Evolutionary conservation across 2,113 vertebrate species (phyloP), one percentile per base, ranked within the genome.

Genomic region (Psettodes erumei): DNA sequence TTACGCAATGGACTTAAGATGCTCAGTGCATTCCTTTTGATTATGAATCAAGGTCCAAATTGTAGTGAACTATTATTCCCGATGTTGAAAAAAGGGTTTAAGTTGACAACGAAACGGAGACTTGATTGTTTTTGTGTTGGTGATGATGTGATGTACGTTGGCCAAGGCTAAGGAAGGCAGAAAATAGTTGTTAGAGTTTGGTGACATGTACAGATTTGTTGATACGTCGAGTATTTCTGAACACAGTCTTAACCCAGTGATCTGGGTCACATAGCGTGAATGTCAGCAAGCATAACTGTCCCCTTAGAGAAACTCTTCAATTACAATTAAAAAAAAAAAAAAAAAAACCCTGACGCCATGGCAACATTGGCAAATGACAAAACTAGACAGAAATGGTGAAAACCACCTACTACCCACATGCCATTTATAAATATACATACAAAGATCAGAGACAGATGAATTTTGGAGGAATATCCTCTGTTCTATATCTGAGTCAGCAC

Each of bases 1-100:
- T 88, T 79, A 75, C 19, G 3, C 68, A 83, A 90, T n/a, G 3
- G 59, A 62, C 27, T 79, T 79, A 54, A 61, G 11, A 61, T 56
- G 7, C 51, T 16, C 12, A n/a, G 64, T 15, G 27, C 19, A 72
- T 40, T 72, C 63, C 45, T 54, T n/a, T 50, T 43, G 18, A 45
- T 65, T 77, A 23, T 27, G 1, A 67, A 61, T 47, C 23, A 19
- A 1, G 9, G 12, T 21, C 0, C 0, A 63, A 59, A 45, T 27
- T 16, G 3, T 18, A 51, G 33, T 11, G 1, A 45, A 32, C 11
- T 1, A 54, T 30, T 54, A 28, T 23, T 21, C 2, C 23, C 12
- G 13, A 7, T 32, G 28, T 27, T 56, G 18, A 48, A 33, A 12
- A 30, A 33, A 48, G 28, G 5, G 19, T 32, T 42, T 59, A 37